Percentiles rank a stretch among this genome's conserved stretches.
Evolutionary conservation across 2,113 vertebrate genomes (phyloP).

Genomic region (Caranx ignobilis): DNA sequence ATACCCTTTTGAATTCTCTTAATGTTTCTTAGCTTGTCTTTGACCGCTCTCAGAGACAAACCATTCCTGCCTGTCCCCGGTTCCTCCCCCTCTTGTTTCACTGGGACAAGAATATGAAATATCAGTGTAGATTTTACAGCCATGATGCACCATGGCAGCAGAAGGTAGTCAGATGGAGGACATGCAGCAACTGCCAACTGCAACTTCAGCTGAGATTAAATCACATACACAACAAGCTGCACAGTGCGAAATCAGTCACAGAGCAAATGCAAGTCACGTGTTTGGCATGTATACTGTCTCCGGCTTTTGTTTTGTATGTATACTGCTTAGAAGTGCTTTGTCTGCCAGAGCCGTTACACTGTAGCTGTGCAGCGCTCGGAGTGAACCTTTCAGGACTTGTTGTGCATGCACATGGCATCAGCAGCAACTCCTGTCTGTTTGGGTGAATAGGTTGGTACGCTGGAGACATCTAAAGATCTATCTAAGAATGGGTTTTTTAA

Average conservation of each 20-base stretch:
- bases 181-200: background rate
- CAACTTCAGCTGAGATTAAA: conserved; percentile 7
- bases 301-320: conserved; percentile 20
- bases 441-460: conserved; percentile 36
- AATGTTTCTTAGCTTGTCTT: conserved; percentile 43
- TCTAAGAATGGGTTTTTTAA: conserved; percentile 49
- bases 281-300: background rate
- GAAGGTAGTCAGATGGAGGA: background rate
- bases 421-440: conserved; percentile 54
- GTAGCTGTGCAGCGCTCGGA: conserved; percentile 20
- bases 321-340: conserved; percentile 37
- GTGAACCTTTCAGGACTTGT: conserved; percentile 52
- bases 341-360: conserved; percentile 33
- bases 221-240: background rate
- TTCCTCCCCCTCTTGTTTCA: conserved; percentile 3
- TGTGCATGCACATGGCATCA: conserved; percentile 62
- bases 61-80: background rate
- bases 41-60: conserved; percentile 24
- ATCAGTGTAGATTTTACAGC: background rate
- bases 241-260: background rate
- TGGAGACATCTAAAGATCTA: conserved; percentile 58
- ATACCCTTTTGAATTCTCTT: conserved; percentile 39
- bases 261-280: conserved; percentile 5
- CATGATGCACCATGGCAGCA: background rate
- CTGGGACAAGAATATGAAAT: background rate